A percentile compares a stretch with the other conserved stretches of the same genome.
Evolutionary conservation across 2,888 invertebrate genomes (phyloP).

Genomic region (Sinotaia quadrata): DNA sequence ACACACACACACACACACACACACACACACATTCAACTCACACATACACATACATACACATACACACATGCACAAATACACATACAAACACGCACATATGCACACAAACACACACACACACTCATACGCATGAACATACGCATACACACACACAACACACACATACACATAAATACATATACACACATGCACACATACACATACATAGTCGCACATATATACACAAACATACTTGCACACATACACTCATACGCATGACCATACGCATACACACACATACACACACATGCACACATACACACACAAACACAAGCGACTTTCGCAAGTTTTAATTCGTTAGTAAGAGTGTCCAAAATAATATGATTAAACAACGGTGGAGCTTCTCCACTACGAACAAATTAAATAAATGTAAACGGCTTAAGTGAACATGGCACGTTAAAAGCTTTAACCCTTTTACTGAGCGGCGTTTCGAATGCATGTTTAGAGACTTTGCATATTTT

Average conservation of each 20-base stretch:
- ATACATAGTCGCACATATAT: background rate
- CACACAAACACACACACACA: background rate
- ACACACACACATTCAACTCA: background rate
- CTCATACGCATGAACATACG: background rate
- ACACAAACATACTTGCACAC: background rate
- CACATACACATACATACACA: background rate
- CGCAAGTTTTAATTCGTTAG: background rate
- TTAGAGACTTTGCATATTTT: too few species aligned
- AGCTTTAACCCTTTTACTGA: too few species aligned
- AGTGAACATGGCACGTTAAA: too few species aligned
- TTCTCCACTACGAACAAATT: too few species aligned
- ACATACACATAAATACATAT: background rate
- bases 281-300: background rate
- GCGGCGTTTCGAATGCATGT: too few species aligned
- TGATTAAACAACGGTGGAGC: too few species aligned
- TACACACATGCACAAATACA: background rate
- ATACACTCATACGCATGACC: background rate
- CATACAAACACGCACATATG: background rate
- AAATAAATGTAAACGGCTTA: too few species aligned
- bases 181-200: background rate
- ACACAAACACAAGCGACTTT: too few species aligned
- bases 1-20: constrained; percentile 11
- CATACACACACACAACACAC: background rate
- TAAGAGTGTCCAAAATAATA: too few species aligned
- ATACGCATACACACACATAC: background rate